A percentile compares a stretch with the other conserved stretches of the same genome.
phyloP scores from a whole-genome alignment of 2,888 invertebrate species.

The Lasioglossum leucozonium region DNA sequence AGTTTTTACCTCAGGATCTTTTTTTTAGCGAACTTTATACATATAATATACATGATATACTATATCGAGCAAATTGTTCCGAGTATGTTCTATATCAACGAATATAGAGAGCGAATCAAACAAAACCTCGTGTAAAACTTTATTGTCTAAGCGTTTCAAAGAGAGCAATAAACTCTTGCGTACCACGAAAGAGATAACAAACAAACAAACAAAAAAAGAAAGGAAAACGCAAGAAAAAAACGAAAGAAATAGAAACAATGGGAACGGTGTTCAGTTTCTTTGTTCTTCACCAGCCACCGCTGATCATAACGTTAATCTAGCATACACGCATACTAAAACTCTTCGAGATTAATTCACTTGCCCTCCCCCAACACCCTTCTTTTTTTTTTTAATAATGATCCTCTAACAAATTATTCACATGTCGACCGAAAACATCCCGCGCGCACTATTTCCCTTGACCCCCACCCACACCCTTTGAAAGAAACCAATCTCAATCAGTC shows the following conservation, averaged over 20 bases:
- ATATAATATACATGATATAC: not conserved
- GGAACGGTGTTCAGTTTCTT: slow-evolving; percentile 37
- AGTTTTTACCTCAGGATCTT: slow-evolving; percentile 61
- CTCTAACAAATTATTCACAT: not conserved
- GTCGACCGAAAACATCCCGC: not conserved
- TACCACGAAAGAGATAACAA: slow-evolving; percentile 3
- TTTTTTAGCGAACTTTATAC: slow-evolving; percentile 64
- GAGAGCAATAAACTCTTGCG: slow-evolving; percentile 39
- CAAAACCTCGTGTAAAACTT: slow-evolving; percentile 22
- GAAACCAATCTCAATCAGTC: not conserved
- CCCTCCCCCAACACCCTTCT: not conserved
- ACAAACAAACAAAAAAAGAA: not conserved
- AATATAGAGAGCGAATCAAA: slow-evolving; percentile 33
- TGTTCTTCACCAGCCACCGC: slow-evolving; percentile 21
- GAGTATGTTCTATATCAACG: slow-evolving; percentile 15
- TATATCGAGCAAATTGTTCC: slow-evolving; percentile 41
- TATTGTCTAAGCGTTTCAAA: not conserved
- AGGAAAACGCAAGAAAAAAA: not conserved
- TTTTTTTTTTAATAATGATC: not conserved
- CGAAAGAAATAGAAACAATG: slow-evolving; percentile 17
- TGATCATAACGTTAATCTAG: slow-evolving; percentile 47
- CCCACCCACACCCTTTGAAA: not conserved
- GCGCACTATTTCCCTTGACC: not conserved
- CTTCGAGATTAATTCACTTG: not conserved
- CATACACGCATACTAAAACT: slow-evolving; percentile 38